A percentile compares a stretch with the other conserved stretches of the same genome.
Conservation (phyloP, 2,113 vertebrate species). For the Macrotus californicus region DNA sequence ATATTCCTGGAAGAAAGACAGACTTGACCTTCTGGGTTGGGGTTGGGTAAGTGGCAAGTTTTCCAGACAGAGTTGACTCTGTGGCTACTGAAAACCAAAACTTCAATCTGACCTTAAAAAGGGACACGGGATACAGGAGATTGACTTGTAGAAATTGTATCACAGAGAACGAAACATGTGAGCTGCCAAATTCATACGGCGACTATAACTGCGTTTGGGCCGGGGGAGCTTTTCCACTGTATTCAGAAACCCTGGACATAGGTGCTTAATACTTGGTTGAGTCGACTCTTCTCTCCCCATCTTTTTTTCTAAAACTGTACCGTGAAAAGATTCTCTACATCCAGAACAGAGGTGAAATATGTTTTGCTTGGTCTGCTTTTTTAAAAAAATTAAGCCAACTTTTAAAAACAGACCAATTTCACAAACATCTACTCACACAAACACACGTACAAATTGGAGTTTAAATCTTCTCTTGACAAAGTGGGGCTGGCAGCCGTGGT, state of each 20-base stretch:
- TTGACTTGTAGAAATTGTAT: not conserved
- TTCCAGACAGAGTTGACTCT: not conserved
- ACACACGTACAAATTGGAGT: not conserved
- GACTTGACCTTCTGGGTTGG: not conserved
- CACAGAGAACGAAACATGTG: not conserved
- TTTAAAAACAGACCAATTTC: not conserved
- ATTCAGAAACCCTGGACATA: not conserved
- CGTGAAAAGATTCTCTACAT: not conserved
- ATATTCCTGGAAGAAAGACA: not conserved
- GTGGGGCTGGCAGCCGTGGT: not conserved
- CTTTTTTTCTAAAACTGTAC: constrained; percentile 5
- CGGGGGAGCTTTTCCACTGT: not conserved
- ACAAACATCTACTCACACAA: not conserved
- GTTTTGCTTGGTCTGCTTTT: not conserved
- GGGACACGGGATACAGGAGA: not conserved
- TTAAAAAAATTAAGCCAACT: not conserved
- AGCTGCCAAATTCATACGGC: not conserved
- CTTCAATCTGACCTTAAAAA: not conserved
- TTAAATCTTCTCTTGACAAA: not conserved
- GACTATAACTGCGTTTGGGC: not conserved
- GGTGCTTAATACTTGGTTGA: not conserved
- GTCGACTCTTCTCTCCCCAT: not conserved
- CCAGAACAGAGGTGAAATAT: not conserved
- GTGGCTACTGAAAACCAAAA: not conserved
- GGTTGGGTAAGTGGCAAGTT: not conserved